phyloP scores from a whole-genome alignment of 1,140 invertebrate genomes.

The Drosophila nasuta region DNA sequence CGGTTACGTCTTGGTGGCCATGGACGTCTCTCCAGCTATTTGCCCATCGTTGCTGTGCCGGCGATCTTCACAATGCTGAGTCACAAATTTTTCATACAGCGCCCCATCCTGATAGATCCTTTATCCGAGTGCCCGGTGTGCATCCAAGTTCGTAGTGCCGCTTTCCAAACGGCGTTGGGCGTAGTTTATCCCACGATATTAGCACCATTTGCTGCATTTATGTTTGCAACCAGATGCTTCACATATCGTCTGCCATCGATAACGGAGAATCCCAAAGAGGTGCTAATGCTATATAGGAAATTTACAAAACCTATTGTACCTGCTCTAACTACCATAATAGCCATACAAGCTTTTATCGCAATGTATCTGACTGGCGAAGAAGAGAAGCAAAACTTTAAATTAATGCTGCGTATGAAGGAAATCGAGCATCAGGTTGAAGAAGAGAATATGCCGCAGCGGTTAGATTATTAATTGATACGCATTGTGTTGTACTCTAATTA shows the following conservation, averaged over 20 bases:
- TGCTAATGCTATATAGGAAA: conserved; percentile 81
- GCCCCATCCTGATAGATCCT: conserved; percentile 73
- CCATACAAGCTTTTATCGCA: conserved; percentile 83
- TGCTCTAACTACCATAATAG: conserved; percentile 74
- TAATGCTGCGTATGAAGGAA: conserved; percentile 74
- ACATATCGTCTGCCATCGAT: conserved; percentile 85
- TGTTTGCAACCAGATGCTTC: conserved; percentile 85
- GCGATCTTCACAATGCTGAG: conserved; percentile 79
- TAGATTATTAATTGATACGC: conserved; percentile 51
- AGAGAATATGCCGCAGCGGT: conserved; percentile 45
- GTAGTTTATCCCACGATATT: conserved; percentile 84
- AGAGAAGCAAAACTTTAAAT: conserved; percentile 76
- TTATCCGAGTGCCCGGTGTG: conserved; percentile 84
- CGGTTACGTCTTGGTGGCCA: conserved; percentile 79
- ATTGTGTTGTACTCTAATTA: conserved; percentile 16
- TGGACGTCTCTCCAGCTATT: conserved; percentile 83
- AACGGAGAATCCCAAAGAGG: conserved; percentile 82
- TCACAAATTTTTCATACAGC: conserved; percentile 84
- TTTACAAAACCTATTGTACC: conserved; percentile 83
- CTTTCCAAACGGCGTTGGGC: conserved; percentile 79
- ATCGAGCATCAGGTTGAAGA: conserved; percentile 66
- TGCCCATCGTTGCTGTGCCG: conserved; percentile 85
- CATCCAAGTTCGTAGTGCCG: conserved; percentile 81
- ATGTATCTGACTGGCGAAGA: conserved; percentile 85
- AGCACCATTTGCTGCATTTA: conserved; percentile 84